Conservation (phyloP, 2,797 vertebrate species). For the Alosa sapidissima region DNA sequence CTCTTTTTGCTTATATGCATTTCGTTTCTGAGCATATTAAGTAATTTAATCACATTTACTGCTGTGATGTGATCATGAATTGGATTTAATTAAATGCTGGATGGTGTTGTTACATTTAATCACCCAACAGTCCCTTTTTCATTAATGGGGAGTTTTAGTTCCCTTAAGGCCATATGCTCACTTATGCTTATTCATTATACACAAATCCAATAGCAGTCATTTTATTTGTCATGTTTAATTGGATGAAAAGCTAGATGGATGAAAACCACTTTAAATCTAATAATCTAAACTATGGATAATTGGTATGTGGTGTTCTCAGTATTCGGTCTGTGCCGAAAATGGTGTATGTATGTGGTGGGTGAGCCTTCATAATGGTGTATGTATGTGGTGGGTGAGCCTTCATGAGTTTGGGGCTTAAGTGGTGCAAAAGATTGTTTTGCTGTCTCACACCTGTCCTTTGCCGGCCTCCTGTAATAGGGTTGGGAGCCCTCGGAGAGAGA, state of each 20-base stretch:
- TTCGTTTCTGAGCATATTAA: neutral
- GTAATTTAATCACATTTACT: neutral
- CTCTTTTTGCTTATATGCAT: neutral
- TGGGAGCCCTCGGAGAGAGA: constrained; percentile 7
- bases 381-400: neutral
- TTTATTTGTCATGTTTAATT: neutral
- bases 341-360: neutral
- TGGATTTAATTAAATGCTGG: neutral
- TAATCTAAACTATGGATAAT: neutral
- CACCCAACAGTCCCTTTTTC: neutral
- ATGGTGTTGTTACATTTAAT: neutral
- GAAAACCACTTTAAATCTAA: constrained; percentile 3
- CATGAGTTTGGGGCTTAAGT: neutral
- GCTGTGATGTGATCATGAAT: neutral
- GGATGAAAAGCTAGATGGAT: neutral
- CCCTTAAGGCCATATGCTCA: neutral
- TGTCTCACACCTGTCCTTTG: constrained; percentile 1
- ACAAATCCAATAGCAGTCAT: neutral
- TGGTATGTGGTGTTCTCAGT: neutral
- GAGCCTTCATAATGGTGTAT: neutral
- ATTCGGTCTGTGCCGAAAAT: too few species aligned
- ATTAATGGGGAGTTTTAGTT: neutral
- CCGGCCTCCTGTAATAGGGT: constrained; percentile 6
- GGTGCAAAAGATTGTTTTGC: constrained; percentile 6
- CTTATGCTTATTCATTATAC: neutral